These are phyloP conservation scores for Drosophila suboccidentalis DNA, from an alignment of 2,888 invertebrate species.

Conservation along the genomic window DNA sequence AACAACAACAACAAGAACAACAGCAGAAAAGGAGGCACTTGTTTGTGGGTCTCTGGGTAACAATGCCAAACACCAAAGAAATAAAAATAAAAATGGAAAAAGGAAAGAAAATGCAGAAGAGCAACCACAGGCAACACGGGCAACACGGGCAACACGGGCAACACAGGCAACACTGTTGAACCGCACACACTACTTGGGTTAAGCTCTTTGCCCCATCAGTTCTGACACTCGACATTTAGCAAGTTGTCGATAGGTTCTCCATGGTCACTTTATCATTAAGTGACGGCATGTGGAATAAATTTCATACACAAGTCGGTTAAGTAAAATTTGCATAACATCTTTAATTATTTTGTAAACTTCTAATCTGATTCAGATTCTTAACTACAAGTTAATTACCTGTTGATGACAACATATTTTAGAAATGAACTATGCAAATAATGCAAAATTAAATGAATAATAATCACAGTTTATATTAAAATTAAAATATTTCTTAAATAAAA, in stretches of 20 bases:
- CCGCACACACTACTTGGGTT: conserved; percentile 1
- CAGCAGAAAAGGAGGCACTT: conserved; percentile 7
- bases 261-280: not conserved
- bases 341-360: no score
- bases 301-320: no score
- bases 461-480: no score
- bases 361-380: no score
- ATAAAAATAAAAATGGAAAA: not conserved
- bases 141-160: conserved; percentile 4
- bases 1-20: conserved; percentile 15
- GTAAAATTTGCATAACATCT: no score
- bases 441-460: no score
- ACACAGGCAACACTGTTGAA: conserved; percentile 4
- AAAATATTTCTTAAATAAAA: no score
- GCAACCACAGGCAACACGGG: conserved; percentile 2
- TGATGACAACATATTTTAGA: no score
- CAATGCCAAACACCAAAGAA: conserved; percentile 40
- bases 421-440: no score
- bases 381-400: no score
- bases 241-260: not conserved
- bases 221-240: not conserved
- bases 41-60: conserved; percentile 60
- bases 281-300: not conserved
- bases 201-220: not conserved
- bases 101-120: conserved; percentile 1